These are phyloP conservation scores for Schizopygopsis pylzovi DNA, from an alignment of 2,797 vertebrate species.

Conservation along the genomic window DNA sequence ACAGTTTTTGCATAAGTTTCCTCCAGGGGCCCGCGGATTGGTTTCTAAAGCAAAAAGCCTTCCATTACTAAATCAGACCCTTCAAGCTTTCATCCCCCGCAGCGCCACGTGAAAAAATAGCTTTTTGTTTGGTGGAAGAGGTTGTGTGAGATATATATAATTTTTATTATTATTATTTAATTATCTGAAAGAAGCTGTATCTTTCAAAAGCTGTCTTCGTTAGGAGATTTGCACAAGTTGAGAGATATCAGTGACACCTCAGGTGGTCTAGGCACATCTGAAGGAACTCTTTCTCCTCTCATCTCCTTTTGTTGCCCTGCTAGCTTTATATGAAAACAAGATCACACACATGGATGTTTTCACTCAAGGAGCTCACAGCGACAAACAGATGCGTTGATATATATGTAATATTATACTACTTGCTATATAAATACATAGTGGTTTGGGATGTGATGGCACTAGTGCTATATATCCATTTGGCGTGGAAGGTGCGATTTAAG, in stretches of 20 bases:
- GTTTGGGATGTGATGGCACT: background rate
- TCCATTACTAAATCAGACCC: background rate
- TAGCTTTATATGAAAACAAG: constrained; percentile 54
- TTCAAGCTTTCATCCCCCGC: background rate
- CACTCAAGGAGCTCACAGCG: constrained; percentile 8
- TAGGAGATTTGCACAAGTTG: constrained; percentile 58
- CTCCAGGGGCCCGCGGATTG: background rate
- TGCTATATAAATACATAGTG: constrained; percentile 4
- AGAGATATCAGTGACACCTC: constrained; percentile 61
- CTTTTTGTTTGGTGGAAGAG: constrained; percentile 19
- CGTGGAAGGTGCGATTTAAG: background rate
- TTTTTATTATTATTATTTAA: constrained; percentile 52
- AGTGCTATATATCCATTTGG: background rate
- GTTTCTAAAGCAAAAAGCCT: constrained; percentile 37
- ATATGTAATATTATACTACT: background rate
- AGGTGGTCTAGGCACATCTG: constrained; percentile 62
- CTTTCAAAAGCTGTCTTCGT: constrained; percentile 65
- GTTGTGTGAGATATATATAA: constrained; percentile 30
- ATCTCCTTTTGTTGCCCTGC: constrained; percentile 56
- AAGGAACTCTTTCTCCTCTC: constrained; percentile 54
- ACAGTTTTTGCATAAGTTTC: constrained; percentile 30
- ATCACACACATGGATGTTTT: constrained; percentile 37
- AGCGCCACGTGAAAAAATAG: background rate
- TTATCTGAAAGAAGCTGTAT: constrained; percentile 58
- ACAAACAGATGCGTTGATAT: constrained; percentile 21